phyloP scores from a whole-genome alignment of 2,888 invertebrate species.

The Polyommatus icarus region DNA sequence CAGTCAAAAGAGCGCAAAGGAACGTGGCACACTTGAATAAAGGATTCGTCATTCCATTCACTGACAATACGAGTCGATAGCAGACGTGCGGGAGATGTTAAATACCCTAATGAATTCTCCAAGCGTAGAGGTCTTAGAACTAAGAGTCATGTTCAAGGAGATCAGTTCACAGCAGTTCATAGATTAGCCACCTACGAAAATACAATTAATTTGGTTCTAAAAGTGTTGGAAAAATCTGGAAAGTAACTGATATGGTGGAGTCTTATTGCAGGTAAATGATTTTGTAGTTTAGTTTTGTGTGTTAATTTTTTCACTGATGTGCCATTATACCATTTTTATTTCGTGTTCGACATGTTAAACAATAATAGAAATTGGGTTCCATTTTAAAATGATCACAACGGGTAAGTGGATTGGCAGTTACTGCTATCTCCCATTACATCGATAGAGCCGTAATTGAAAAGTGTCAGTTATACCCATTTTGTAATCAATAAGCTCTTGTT shows the following conservation, averaged over 20 bases:
- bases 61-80: not conserved
- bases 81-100: slow-evolving; percentile 18
- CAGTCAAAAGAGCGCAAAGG: not conserved
- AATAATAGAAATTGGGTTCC: not conserved
- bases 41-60: slow-evolving; percentile 19
- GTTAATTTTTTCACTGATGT: too few relatives aligned
- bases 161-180: slow-evolving; percentile 9
- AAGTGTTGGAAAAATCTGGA: not conserved
- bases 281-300: too few relatives aligned
- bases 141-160: slow-evolving; percentile 27
- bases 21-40: not conserved
- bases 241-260: not conserved
- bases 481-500: slow-evolving; percentile 2
- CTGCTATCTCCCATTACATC: not conserved
- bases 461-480: slow-evolving; percentile 9
- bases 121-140: slow-evolving; percentile 14
- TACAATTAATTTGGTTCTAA: not conserved
- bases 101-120: slow-evolving; percentile 20
- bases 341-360: not conserved
- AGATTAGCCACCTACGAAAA: not conserved
- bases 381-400: not conserved
- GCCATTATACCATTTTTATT: too few relatives aligned
- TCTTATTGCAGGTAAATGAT: not conserved
- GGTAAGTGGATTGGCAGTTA: not conserved
- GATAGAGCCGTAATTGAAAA: not conserved